Percentiles rank a stretch among this genome's conserved stretches.
These are phyloP conservation scores for Heteractis magnifica DNA, from an alignment of 92 coral and sea anemone genomes.

Conservation along the genomic window DNA sequence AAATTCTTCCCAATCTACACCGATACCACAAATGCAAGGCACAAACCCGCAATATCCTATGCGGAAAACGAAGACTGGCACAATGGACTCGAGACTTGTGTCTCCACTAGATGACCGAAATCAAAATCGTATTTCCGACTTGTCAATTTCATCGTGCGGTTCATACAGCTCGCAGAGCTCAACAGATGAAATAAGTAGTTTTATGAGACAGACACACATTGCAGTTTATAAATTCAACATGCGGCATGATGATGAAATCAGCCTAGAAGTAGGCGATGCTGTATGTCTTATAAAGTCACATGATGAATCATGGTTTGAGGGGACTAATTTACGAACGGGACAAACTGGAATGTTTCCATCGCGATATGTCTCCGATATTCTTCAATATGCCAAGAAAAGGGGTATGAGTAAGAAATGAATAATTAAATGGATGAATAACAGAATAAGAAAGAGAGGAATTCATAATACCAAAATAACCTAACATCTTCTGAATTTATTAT, in stretches of 20 bases:
- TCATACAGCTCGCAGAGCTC: slow-evolving; percentile 37
- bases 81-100: slow-evolving; percentile 13
- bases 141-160: slow-evolving; percentile 25
- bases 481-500: not conserved
- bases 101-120: slow-evolving; percentile 11
- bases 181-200: slow-evolving; percentile 35
- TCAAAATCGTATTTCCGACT: slow-evolving; percentile 32
- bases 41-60: slow-evolving; percentile 6
- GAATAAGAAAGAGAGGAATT: slow-evolving; percentile 29
- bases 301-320: slow-evolving; percentile 95
- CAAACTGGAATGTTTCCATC: slow-evolving; percentile 77
- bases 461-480: not conserved
- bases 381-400: slow-evolving; percentile 33
- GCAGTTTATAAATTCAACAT: slow-evolving; percentile 84
- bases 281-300: slow-evolving; percentile 62
- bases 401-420: slow-evolving; percentile 21
- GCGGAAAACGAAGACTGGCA: slow-evolving; percentile 22
- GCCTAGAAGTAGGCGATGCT: slow-evolving; percentile 83
- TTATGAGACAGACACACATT: slow-evolving; percentile 80
- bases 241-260: slow-evolving; percentile 82
- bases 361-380: slow-evolving; percentile 87
- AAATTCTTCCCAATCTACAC: not conserved
- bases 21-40: not conserved
- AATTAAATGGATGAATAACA: slow-evolving; percentile 4
- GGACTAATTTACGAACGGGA: slow-evolving; percentile 78